Percentiles rank a stretch among this genome's conserved stretches.
Evolutionary conservation across 92 coral and sea anemone genomes (phyloP).

Genomic region (Epizoanthus stellaris): DNA sequence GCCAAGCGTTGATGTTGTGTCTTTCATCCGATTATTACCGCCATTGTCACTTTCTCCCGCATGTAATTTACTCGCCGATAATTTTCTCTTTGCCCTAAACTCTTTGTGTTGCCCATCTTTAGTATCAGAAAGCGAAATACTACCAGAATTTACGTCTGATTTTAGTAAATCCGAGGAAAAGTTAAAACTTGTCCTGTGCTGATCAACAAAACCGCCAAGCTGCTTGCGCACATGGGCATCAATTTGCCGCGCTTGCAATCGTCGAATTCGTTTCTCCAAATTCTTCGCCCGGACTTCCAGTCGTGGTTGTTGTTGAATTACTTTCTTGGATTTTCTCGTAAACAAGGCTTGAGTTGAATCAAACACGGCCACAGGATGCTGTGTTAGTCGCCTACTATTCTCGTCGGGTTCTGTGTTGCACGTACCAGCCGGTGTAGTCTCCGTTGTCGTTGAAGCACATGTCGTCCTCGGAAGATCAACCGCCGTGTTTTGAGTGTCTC

Average conservation of each 20-base stretch:
- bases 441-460: constrained; percentile 94
- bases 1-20: constrained; percentile 9
- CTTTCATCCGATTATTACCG: constrained; percentile 38
- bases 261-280: constrained; percentile 98
- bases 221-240: constrained; percentile 98
- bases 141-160: constrained; percentile 44
- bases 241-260: constrained; percentile 99
- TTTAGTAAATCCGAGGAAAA: constrained; percentile 45
- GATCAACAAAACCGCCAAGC: constrained; percentile 79
- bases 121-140: constrained; percentile 40
- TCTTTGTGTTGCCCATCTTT: constrained; percentile 40
- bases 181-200: constrained; percentile 54
- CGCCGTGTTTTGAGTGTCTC: constrained; percentile 75
- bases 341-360: constrained; percentile 74
- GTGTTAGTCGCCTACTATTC: constrained; percentile 72
- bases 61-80: constrained; percentile 37
- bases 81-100: constrained; percentile 23
- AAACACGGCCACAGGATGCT: constrained; percentile 88
- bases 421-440: constrained; percentile 92
- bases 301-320: constrained; percentile 80
- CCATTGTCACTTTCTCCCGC: constrained; percentile 46
- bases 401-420: constrained; percentile 86
- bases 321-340: constrained; percentile 72
- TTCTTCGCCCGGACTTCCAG: constrained; percentile 87
- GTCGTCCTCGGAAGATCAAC: constrained; percentile 86